Conservation (phyloP, 2,113 vertebrate genomes). For the Lagopus muta region DNA sequence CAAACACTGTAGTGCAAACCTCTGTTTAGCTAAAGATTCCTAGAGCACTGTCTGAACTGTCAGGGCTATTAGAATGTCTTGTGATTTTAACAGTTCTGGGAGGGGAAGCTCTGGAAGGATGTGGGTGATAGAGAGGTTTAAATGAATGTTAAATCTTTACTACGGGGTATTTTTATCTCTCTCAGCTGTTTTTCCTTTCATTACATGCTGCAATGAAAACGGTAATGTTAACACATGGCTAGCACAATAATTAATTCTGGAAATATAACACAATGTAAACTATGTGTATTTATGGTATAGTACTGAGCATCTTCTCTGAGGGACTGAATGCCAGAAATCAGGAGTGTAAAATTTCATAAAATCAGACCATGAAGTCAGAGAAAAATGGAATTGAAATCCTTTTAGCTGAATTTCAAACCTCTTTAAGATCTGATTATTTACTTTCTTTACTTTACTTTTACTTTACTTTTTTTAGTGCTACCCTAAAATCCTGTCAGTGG, state of each 20-base stretch:
- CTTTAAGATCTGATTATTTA: background rate
- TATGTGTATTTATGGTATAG: background rate
- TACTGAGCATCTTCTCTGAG: background rate
- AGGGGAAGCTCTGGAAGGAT: background rate
- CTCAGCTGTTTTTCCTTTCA: conserved; percentile 54
- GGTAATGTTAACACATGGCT: conserved; percentile 22
- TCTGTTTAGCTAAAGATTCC: background rate
- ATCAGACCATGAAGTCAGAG: background rate
- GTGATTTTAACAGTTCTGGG: background rate
- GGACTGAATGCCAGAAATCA: background rate
- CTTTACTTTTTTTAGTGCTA: background rate
- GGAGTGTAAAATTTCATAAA: background rate
- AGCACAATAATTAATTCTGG: conserved; percentile 22
- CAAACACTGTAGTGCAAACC: background rate
- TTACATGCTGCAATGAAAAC: conserved; percentile 45
- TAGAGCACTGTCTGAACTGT: background rate
- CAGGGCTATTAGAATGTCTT: background rate
- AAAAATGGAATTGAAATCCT: background rate
- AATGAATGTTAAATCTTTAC: background rate
- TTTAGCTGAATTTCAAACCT: background rate
- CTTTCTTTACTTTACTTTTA: background rate
- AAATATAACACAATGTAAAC: background rate
- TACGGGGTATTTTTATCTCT: conserved; percentile 1
- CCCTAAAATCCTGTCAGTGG: background rate
- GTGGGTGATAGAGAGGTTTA: background rate